Evolutionary conservation across 2,113 vertebrate genomes (phyloP).

Genomic region (Heloderma charlesbogerti): DNA sequence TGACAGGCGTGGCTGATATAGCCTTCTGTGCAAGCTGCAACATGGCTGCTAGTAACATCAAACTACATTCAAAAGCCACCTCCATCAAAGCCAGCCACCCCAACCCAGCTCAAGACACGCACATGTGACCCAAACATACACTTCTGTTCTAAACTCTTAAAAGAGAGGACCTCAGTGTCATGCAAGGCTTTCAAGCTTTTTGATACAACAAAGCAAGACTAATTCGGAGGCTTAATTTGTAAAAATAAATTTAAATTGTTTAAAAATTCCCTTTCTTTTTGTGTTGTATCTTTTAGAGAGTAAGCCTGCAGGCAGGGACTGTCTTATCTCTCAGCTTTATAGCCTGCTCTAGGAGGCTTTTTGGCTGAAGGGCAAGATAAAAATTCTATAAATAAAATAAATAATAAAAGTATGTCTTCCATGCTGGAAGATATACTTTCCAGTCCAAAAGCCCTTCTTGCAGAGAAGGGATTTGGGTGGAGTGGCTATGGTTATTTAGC

Average conservation of each 20-base stretch:
- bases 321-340: too few species aligned
- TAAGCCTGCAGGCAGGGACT: too few species aligned
- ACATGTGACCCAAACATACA: slow-evolving; percentile 6
- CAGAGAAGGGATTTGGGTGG: not conserved
- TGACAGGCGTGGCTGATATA: not conserved
- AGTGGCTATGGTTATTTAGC: not conserved
- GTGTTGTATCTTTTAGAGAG: not conserved
- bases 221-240: not conserved
- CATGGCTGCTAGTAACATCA: not conserved
- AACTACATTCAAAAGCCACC: slow-evolving; percentile 17
- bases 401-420: not conserved
- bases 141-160: slow-evolving; percentile 7
- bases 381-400: too few species aligned
- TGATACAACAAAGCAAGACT: not conserved
- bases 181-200: slow-evolving; percentile 18
- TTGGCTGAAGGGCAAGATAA: too few species aligned
- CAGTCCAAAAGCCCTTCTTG: not conserved
- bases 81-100: not conserved
- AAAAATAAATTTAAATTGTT: too few species aligned
- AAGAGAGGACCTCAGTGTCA: not conserved
- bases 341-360: too few species aligned
- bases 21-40: not conserved
- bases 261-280: not conserved
- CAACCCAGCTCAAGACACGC: not conserved
- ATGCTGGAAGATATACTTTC: not conserved